phyloP scores from a whole-genome alignment of 2,113 vertebrate species.

The Pterocles gutturalis region DNA sequence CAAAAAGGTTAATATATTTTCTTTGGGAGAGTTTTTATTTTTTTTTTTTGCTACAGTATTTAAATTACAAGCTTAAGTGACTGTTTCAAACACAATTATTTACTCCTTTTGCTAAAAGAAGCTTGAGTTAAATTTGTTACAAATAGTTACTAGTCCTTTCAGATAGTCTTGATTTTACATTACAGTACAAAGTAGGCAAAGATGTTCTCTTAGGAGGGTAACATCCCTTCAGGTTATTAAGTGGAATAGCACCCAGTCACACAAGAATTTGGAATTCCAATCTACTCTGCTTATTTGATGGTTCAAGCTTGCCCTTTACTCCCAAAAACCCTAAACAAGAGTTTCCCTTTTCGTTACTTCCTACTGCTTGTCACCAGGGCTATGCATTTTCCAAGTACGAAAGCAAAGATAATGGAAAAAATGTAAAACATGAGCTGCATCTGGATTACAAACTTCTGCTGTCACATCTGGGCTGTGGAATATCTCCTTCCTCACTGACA shows the following conservation, averaged over 20 bases:
- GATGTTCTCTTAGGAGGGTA: not conserved
- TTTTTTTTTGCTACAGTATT: slow-evolving; percentile 61
- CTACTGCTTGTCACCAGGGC: not conserved
- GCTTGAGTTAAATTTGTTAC: slow-evolving; percentile 61
- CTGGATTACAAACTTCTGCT: slow-evolving; percentile 1
- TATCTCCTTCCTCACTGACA: not conserved
- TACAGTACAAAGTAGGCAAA: slow-evolving; percentile 47
- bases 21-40: slow-evolving; percentile 71
- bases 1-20: slow-evolving; percentile 34
- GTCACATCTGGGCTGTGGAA: not conserved
- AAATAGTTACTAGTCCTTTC: slow-evolving; percentile 54
- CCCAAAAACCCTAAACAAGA: not conserved
- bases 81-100: slow-evolving; percentile 69
- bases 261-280: slow-evolving; percentile 28
- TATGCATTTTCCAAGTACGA: not conserved
- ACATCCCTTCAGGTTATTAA: slow-evolving; percentile 21
- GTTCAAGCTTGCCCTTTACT: slow-evolving; percentile 30
- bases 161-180: slow-evolving; percentile 45
- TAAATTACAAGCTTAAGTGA: slow-evolving; percentile 76
- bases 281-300: not conserved
- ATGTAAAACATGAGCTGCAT: not conserved
- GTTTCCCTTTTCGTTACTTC: not conserved
- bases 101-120: slow-evolving; percentile 49
- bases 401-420: not conserved
- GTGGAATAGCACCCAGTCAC: slow-evolving; percentile 30